Evolutionary conservation across 2,888 invertebrate genomes (phyloP), one percentile per base, ranked within the genome.

Genomic region (Thalpophila matura): DNA sequence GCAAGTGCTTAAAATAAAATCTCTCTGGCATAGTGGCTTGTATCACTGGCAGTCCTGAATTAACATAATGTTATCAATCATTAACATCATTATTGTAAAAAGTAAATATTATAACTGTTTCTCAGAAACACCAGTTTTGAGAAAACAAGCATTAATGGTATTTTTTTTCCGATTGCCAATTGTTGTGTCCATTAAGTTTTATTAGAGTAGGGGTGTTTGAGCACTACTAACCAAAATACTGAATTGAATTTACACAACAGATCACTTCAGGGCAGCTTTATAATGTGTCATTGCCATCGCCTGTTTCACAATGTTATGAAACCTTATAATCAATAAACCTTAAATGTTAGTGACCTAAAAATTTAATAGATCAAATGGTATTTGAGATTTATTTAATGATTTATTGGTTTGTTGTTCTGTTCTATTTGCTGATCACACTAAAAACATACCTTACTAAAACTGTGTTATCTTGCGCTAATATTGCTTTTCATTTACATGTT

Each of bases 281-380:
- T 26, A 7, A 20, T 42, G 6, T 47, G 24, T 40, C 9, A 45
- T 9, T 24, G 26, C 4, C n/a, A 24, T 33, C n/a, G 18, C n/a
- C 26, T n/a, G 12, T 72, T 54, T 72, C 46, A 43, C n/a, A 60
- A 72, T 47, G 12, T 71, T 51, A 47, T 61, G 50, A 60, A 70
- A 64, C 22, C 7, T 31, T 50, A n/a, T n/a, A n/a, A n/a, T n/a
- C n/a, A 5, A 40, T 46, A 35, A 46, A 24, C 37, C 18, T 49
- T 6, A n/a, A 18, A 60, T 42, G 22, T 0, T 0, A 31, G 24
- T 22, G 4, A 5, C n/a, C 16, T 14, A 33, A 33, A 2, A 33
- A 2, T 7, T 26, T 0, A 6, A 14, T 3, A 4, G 0, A n/a
- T 26, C 22, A 12, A 12, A 26, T 20, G 1, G 2, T 10, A 7